phyloP scores from a whole-genome alignment of 1,140 invertebrate species.

The Drosophila arizonae region DNA sequence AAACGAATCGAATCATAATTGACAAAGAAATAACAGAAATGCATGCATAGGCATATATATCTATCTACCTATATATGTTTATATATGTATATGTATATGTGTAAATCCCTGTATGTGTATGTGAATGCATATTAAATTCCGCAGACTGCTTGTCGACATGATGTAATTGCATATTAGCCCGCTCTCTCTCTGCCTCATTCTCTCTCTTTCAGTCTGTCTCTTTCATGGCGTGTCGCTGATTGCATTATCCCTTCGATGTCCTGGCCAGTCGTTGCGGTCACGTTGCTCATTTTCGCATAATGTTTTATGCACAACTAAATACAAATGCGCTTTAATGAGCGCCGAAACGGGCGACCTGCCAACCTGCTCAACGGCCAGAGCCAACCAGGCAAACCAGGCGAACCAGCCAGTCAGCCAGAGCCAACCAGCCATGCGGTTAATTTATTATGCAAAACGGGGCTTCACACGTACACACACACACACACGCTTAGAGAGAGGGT shows the following conservation, averaged over 20 bases:
- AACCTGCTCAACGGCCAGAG: background rate
- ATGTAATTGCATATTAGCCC: slow-evolving; percentile 20
- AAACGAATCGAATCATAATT: background rate
- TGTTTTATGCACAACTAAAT: slow-evolving; percentile 79
- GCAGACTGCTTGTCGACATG: slow-evolving; percentile 28
- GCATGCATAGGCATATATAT: too few relatives aligned
- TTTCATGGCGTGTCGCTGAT: background rate
- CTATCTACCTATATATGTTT: too few relatives aligned
- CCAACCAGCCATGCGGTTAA: slow-evolving; percentile 66
- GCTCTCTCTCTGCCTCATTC: background rate
- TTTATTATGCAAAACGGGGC: slow-evolving; percentile 75
- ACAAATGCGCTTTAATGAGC: slow-evolving; percentile 79
- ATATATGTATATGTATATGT: background rate
- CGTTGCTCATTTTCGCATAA: slow-evolving; percentile 76
- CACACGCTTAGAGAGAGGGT: slow-evolving; percentile 1
- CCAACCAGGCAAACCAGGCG: slow-evolving; percentile 38
- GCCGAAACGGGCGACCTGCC: slow-evolving; percentile 3
- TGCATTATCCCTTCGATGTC: slow-evolving; percentile 12
- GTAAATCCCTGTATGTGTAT: background rate
- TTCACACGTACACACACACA: slow-evolving; percentile 21
- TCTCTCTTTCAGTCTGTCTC: background rate
- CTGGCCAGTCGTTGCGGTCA: slow-evolving; percentile 46
- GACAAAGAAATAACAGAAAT: too few relatives aligned
- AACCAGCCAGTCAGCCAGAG: slow-evolving; percentile 38
- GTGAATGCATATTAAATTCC: background rate